phyloP scores from a whole-genome alignment of 2,113 vertebrate genomes.

The Eptesicus fuscus region DNA sequence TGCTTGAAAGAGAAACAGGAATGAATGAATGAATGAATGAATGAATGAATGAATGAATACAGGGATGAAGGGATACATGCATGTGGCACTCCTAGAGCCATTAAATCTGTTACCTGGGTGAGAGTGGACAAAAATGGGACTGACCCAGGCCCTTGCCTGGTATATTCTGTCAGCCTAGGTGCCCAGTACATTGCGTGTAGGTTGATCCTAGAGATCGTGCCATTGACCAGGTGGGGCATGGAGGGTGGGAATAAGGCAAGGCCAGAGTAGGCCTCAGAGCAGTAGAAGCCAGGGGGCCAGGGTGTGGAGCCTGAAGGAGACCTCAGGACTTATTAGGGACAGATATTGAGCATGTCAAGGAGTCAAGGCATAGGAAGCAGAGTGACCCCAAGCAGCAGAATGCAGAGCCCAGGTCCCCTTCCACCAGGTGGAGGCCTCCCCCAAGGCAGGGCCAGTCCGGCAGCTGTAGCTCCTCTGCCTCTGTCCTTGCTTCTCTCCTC shows the following conservation, averaged over 20 bases:
- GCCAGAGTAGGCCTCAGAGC: not conserved
- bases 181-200: rapidly evolving
- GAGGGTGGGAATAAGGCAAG: not conserved
- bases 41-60: not conserved
- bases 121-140: not conserved
- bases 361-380: no score
- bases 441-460: not conserved
- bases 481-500: not conserved
- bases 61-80: not conserved
- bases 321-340: not conserved
- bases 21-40: not conserved
- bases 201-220: rapidly evolving
- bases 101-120: not conserved
- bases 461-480: no score
- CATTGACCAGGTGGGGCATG: not conserved
- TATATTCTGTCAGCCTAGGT: no score
- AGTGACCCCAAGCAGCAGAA: not conserved
- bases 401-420: no score
- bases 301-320: no score
- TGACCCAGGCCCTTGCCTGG: no score
- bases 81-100: not conserved
- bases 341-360: not conserved
- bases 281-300: not conserved
- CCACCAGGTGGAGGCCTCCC: no score
- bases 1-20: not conserved